Base-by-base conservation (phyloP, 2,888 invertebrate species). In the Brenthis hecate region DNA sequence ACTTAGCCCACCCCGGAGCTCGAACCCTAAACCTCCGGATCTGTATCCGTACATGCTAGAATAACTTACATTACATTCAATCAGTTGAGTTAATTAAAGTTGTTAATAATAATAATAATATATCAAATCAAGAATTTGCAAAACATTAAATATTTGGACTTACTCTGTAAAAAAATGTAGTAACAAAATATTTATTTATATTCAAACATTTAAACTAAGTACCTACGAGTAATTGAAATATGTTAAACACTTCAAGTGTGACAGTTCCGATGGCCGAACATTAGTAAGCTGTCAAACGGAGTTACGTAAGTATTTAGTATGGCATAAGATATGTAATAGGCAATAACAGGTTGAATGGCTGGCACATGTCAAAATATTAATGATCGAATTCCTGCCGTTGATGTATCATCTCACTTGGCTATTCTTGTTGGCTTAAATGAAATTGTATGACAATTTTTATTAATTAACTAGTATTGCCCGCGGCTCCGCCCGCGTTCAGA, bases 261-360 rank as follows among this genome's bases (percentile, higher is more conserved):
- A 53, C 43, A 66, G 53, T 32, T 66, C 6, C 43, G 43, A 65
- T 56, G 50, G 47, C 16, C 19, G 28, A 43, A 62, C 54, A 67
- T 67, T 56, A 67, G 56, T 62, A 28, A 61, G 43, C 67, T 56
- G 67, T 67, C 67, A 62, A 56, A 67, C 36, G 19, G 14, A 43
- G 23, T 56, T 61, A 51, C 61, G n/a, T 55, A 61, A 50, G 53
- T 50, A 16, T 11, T 43, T 61, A 47, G 58, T 16, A 48, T 58
- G 32, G 54, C 14, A 48, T 54, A 54, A 54, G 66, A 60, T 66
- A 56, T 61, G 54, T 61, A 32, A 56, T 67, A 62, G 56, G 54
- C 56, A 32, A 56, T 67, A 62, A 51, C 62, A 62, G 36, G 11
- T 54, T 62, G 36, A 23, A 11, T 51, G 61, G 56, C 53, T 56